These are phyloP conservation scores for Cyanocitta stelleri DNA, from an alignment of 2,113 vertebrate species.

Conservation along the genomic window DNA sequence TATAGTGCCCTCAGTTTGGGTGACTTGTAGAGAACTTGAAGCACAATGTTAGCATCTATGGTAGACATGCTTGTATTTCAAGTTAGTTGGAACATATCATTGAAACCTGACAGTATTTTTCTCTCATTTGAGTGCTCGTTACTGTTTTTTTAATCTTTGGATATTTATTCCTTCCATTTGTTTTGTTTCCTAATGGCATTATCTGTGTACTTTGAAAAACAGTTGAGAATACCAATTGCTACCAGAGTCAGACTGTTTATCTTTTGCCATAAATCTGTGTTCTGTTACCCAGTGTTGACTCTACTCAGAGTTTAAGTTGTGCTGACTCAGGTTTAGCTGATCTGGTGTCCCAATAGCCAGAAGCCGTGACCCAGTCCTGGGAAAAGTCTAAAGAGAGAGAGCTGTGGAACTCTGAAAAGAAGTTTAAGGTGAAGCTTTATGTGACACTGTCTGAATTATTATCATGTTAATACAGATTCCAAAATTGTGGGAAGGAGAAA, in stretches of 20 bases:
- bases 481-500: neutral
- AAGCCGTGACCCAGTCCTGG: neutral
- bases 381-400: neutral
- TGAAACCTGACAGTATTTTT: neutral
- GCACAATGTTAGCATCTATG: rapidly evolving
- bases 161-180: neutral
- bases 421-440: neutral
- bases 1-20: neutral
- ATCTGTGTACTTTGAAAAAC: neutral
- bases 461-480: neutral
- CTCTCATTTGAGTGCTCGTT: neutral
- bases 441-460: neutral
- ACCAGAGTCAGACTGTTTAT: neutral
- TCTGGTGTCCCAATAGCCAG: neutral
- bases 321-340: neutral
- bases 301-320: neutral
- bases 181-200: neutral
- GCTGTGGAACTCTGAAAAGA: neutral
- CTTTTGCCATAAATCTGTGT: neutral
- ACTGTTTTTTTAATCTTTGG: neutral
- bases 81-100: neutral
- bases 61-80: neutral
- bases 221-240: neutral
- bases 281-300: neutral
- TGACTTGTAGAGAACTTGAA: neutral